Base-by-base conservation (phyloP, 2,888 invertebrate species). In the Celastrina argiolus region DNA sequence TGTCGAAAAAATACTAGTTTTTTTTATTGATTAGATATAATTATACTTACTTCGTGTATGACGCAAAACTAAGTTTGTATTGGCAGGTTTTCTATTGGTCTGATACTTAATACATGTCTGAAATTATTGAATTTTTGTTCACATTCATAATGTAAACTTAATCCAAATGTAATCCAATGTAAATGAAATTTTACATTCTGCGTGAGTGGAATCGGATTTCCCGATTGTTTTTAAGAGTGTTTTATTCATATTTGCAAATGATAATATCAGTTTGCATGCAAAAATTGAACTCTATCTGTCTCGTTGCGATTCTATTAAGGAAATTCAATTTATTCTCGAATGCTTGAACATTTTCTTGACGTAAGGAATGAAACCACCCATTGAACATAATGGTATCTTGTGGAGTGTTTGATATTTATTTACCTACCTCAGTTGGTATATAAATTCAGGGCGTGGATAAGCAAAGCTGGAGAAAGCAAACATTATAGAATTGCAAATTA, bases 191-290 rank as follows among this genome's bases (percentile, higher is more conserved):
- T 51, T 51, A 26, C 51, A 26, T 51, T 51, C 26, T 26, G 18
- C 45, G 18, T 45, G 22, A 14, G 14, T 12, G 10, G 22, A 59
- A 59, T 59, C 34, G 34, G 16, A 31, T 59, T 59, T 59, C 18
- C 34, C 59, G 59, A 59, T 59, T 31, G 31, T 26, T 56, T 58
- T 31, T n/a, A 34, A 22, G 34, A 59, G 22, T 39, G 18, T 61
- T 61, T 61, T 61, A 36, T 61, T 58, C 58, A 39, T 61, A 22
- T 39, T 61, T 39, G 61, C 36, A 18, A 61, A 39, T 36, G 36
- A 61, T 61, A 61, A 39, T 61, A 61, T 61, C 61, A 14, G 61
- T 61, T 61, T 61, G 61, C 61, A 39, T 61, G 39, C 61, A 39
- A 61, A 61, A 22, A 39, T 39, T 61, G 39, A 39, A 39, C 61